Evolutionary conservation across 2,888 invertebrate species (phyloP), one percentile per base, ranked within the genome.

Genomic region (Drosophila fulvimacula): DNA sequence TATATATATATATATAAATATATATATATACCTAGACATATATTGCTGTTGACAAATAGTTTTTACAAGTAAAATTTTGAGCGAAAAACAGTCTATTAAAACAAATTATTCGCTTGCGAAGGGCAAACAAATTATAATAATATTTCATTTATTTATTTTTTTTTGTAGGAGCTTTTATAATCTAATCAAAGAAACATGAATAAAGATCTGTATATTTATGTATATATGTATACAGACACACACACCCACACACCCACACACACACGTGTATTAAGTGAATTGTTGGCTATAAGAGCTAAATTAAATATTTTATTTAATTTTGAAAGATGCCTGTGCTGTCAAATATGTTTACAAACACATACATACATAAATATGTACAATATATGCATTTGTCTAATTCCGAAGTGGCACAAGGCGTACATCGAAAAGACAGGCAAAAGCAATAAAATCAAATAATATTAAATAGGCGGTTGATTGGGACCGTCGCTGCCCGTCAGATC

Each of bases 341-440:
- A 30, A 13, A 19, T 48, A 30, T 30, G 30, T 30, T 9, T 30
- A 30, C n/a, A 27, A 7, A 42, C 42, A 44, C 7, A 21, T 42
- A 13, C 9, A 3, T 24, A 9, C 4, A 44, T 4, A 27, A 2
- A n/a, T 46, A n/a, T 19, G 41, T n/a, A 41, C 19, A 19, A 30
- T 55, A 21, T 21, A 39, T 51, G 34, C 17, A 42, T 39, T 41
- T 72, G 27, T 63, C 42, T 56, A 46, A 55, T 49, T 65, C 69
- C 19, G 39, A 72, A 61, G 27, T 68, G 73, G 57, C 57, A 58
- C 57, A 77, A 67, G 66, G 77, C 67, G 38, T 39, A 57, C 39
- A 52, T 27, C 44, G 44, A 39, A 32, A 32, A 58, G 24, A 34
- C 32, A 44, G 51, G 34, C 21, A 57, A 34, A 41, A 58, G 24